Evolutionary conservation across 1,140 invertebrate species (phyloP).

Genomic region (Manduca sexta): DNA sequence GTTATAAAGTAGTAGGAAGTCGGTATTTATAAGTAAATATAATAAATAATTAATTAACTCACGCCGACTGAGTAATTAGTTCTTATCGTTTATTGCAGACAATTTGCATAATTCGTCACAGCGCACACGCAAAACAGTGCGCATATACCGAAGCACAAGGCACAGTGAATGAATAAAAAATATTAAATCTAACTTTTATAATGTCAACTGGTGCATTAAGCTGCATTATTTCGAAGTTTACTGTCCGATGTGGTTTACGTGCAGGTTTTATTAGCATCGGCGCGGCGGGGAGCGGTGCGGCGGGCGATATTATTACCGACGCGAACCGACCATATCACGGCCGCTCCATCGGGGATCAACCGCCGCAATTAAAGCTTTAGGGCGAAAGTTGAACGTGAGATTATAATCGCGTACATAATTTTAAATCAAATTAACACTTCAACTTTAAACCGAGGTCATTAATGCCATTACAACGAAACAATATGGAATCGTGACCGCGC

Average conservation of each 20-base stretch:
- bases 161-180: slow-evolving; percentile 27
- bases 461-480: slow-evolving; percentile 68
- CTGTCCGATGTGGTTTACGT: slow-evolving; percentile 22
- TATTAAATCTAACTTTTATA: slow-evolving; percentile 34
- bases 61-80: too few relatives aligned
- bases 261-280: slow-evolving; percentile 21
- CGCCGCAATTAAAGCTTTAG: slow-evolving; percentile 60
- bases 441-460: slow-evolving; percentile 71
- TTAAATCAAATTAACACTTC: slow-evolving; percentile 74
- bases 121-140: slow-evolving; percentile 16
- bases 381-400: slow-evolving; percentile 66
- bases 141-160: slow-evolving; percentile 12
- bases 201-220: slow-evolving; percentile 29
- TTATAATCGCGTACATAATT: slow-evolving; percentile 66
- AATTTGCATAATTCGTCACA: slow-evolving; percentile 38
- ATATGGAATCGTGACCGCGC: slow-evolving; percentile 69
- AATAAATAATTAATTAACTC: too few relatives aligned
- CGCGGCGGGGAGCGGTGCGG: background rate
- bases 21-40: too few relatives aligned
- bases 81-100: background rate
- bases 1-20: too few relatives aligned
- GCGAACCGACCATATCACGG: slow-evolving; percentile 34
- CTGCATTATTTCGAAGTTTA: slow-evolving; percentile 30
- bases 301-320: slow-evolving; percentile 17
- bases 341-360: slow-evolving; percentile 46